A percentile compares a stretch with the other conserved stretches of the same genome.
Evolutionary conservation across 2,888 invertebrate genomes (phyloP).

Genomic region (Callimorpha dominula): DNA sequence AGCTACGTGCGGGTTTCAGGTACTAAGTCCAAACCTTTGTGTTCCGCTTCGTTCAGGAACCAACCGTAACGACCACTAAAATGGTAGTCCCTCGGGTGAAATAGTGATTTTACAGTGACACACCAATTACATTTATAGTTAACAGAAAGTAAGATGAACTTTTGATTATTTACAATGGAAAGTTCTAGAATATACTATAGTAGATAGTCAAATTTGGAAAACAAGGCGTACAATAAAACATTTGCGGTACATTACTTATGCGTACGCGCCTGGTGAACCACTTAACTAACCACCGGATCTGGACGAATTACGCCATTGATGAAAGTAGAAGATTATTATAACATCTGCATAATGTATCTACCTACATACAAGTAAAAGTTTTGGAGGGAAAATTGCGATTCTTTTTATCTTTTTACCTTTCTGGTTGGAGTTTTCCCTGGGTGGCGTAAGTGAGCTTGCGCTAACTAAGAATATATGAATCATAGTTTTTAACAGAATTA

Average conservation of each 20-base stretch:
- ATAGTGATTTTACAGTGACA: background rate
- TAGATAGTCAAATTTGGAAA: constrained; percentile 23
- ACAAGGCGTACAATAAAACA: constrained; percentile 29
- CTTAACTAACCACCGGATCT: constrained; percentile 45
- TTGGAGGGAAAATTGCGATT: constrained; percentile 27
- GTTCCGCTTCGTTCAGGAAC: no score
- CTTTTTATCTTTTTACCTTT: no score
- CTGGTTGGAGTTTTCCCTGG: constrained; percentile 33
- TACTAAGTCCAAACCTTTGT: no score
- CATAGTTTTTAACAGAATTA: no score
- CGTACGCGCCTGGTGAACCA: constrained; percentile 31
- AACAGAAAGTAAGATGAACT: background rate
- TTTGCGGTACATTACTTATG: constrained; percentile 40
- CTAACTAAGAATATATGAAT: no score
- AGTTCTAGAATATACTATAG: background rate
- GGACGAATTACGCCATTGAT: constrained; percentile 54
- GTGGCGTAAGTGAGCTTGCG: constrained; percentile 24
- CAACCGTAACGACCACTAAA: no score
- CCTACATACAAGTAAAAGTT: constrained; percentile 48
- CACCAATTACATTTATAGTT: background rate
- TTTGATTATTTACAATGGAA: background rate
- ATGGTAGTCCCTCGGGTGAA: no score
- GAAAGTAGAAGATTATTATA: constrained; percentile 56
- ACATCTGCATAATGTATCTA: constrained; percentile 50
- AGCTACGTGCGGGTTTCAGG: no score